Conservation (phyloP, 2,888 invertebrate species). For the Phymatocera aterrima region DNA sequence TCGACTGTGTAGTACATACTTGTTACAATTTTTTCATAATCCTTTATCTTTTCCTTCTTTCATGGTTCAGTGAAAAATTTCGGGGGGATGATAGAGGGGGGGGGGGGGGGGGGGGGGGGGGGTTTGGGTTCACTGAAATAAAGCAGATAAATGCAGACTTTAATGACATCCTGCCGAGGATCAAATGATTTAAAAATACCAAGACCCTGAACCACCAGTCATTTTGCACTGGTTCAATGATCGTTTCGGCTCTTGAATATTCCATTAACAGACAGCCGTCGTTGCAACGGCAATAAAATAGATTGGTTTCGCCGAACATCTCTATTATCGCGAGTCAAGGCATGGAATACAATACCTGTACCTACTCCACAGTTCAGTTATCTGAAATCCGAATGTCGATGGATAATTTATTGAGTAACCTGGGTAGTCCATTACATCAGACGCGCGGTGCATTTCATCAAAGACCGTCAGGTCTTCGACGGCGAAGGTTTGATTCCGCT, state of each 20-base stretch:
- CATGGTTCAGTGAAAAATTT: too few relatives aligned
- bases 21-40: too few relatives aligned
- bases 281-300: constrained; percentile 39
- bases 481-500: too few relatives aligned
- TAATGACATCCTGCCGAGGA: constrained; percentile 39
- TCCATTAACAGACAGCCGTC: constrained; percentile 54
- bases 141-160: background rate
- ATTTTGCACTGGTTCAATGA: constrained; percentile 57
- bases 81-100: too few relatives aligned
- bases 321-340: background rate
- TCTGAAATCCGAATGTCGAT: constrained; percentile 1
- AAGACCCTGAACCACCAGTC: constrained; percentile 51
- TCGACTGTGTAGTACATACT: too few relatives aligned
- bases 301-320: constrained; percentile 24
- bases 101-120: background rate
- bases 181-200: background rate
- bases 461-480: too few relatives aligned
- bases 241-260: constrained; percentile 56
- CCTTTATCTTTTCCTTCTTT: background rate
- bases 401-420: too few relatives aligned
- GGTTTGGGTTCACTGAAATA: constrained; percentile 30
- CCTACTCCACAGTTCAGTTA: too few relatives aligned
- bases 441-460: too few relatives aligned
- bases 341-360: too few relatives aligned
- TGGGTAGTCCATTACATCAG: too few relatives aligned